These are phyloP conservation scores for Pangasianodon gigas DNA, from an alignment of 2,113 vertebrate genomes.

Conservation along the genomic window DNA sequence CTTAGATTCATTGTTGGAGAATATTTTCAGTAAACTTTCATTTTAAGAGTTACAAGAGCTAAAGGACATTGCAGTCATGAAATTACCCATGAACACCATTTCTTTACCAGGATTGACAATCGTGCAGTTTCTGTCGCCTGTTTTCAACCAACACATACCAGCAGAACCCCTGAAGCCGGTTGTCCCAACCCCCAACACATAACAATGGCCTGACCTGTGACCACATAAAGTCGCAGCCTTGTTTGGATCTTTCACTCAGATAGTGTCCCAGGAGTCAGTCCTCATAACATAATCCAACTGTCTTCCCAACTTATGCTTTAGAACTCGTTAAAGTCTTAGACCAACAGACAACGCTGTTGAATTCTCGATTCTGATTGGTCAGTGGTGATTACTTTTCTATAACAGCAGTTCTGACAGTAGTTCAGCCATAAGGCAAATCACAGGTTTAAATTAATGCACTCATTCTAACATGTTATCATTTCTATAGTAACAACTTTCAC, in stretches of 20 bases:
- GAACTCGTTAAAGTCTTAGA: not conserved
- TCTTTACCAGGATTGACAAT: not conserved
- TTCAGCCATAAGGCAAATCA: not conserved
- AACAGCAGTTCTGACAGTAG: not conserved
- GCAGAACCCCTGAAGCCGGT: conserved; percentile 49
- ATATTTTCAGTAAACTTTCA: not conserved
- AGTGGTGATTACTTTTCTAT: not conserved
- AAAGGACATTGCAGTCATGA: too few relatives aligned
- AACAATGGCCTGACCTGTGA: conserved; percentile 62
- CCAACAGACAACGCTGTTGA: not conserved
- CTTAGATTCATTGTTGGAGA: not conserved
- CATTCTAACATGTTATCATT: not conserved
- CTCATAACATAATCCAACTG: not conserved
- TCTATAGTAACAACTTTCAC: not conserved
- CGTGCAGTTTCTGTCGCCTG: not conserved
- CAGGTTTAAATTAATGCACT: not conserved
- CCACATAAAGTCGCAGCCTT: conserved; percentile 52
- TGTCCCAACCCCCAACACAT: conserved; percentile 54
- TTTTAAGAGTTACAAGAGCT: not conserved
- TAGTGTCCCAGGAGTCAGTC: conserved; percentile 18
- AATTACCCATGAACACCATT: not conserved
- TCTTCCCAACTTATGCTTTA: conserved; percentile 12
- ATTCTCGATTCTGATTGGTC: not conserved
- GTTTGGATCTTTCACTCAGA: conserved; percentile 58
- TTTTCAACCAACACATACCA: conserved; percentile 53